Percentiles rank a stretch among this genome's conserved stretches.
Conservation (phyloP, 1,140 invertebrate genomes). For the Piezodorus guildinii region DNA sequence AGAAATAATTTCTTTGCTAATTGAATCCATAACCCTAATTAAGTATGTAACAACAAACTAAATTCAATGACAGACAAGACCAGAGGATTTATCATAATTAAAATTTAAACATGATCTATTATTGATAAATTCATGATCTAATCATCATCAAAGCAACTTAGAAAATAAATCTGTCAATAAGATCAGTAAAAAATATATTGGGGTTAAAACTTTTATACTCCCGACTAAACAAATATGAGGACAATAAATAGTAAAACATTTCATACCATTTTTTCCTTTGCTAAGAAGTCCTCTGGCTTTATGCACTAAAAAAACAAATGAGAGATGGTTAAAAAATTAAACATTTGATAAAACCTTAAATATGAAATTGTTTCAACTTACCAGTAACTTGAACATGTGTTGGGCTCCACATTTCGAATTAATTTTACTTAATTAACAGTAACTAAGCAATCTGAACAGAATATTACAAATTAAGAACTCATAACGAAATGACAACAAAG, state of each 20-base stretch:
- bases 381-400: slow-evolving; percentile 74
- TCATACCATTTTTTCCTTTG: slow-evolving; percentile 74
- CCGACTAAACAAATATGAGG: not conserved
- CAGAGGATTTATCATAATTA: no score
- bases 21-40: no score
- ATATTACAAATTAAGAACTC: no score
- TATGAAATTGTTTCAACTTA: slow-evolving; percentile 31
- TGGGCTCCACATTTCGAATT: slow-evolving; percentile 59
- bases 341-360: slow-evolving; percentile 2
- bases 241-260: not conserved
- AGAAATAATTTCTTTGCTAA: no score
- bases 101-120: no score
- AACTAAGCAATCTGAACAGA: no score
- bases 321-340: not conserved
- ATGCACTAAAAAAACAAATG: slow-evolving; percentile 43
- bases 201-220: not conserved
- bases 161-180: not conserved
- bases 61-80: no score
- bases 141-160: not conserved
- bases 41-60: no score
- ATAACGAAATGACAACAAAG: no score
- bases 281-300: slow-evolving; percentile 55
- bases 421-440: no score
- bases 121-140: no score
- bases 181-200: not conserved